Evolutionary conservation across 1,140 invertebrate genomes (phyloP), one percentile per base, ranked within the genome.

Genomic region (Ceratoteleas bidentatus): DNA sequence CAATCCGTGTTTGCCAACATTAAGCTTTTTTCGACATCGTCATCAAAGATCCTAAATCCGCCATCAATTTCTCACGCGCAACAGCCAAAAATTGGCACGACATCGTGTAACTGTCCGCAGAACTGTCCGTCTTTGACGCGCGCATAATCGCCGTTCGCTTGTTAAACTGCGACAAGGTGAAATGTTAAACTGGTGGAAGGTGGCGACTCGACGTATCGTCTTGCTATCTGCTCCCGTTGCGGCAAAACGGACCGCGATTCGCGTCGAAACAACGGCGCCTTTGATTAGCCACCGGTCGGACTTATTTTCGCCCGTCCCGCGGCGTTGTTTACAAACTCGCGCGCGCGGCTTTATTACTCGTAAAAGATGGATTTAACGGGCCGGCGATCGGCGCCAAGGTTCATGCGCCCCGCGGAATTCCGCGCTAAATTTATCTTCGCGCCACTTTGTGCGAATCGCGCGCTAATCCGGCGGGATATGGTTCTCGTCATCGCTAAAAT

Each of bases 401-500:
- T n/a, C n/a, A n/a, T 72, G 40, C 43, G 43, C 7, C 10, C 7
- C n/a, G 5, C 11, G 8, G 32, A 45, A 64, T 45, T 56, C 8
- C 24, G 3, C 13, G 3, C 14, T 50, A 74, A 64, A 74, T 65
- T 65, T 74, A 74, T n/a, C n/a, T n/a, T 75, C 54, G 47, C 43
- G 50, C 69, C 33, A 61, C 62, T 68, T 61, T 61, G 73, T 68
- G 34, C n/a, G 52, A 15, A 15, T 14, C 2, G 34, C 7, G 14
- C 52, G 53, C 64, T 50, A 54, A 65, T 58, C 34, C 45, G n/a
- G n/a, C n/a, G n/a, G 15, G 45, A 53, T 36, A 49, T 61, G 62
- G 73, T 43, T 68, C 62, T 76, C 62, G 73, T 76, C 73, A 68
- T 76, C 73, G 73, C 64, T 69, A 68, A 68, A 76, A 68, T 76